Percentiles rank a stretch among this genome's conserved stretches.
Conservation (phyloP, 2,113 vertebrate species). For the Seriola aureovittata region DNA sequence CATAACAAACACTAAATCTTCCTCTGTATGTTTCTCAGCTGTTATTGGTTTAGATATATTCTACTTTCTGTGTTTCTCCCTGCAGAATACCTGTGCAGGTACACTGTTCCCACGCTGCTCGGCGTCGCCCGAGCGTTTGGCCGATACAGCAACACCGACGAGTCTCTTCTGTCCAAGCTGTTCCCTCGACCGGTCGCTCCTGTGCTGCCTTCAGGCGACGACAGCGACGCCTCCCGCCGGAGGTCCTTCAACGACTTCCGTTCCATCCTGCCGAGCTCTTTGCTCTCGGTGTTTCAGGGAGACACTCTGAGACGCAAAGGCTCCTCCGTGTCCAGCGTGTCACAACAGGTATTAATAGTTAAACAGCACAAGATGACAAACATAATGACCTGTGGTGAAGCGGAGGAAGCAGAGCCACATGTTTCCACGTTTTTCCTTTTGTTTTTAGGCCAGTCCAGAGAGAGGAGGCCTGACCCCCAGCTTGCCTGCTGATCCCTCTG, state of each 20-base stretch:
- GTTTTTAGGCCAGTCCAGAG: constrained; percentile 93
- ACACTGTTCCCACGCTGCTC: constrained; percentile 92
- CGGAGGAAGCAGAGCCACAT: neutral
- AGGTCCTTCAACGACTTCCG: constrained; percentile 98
- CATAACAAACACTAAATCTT: neutral
- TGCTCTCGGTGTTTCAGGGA: constrained; percentile 92
- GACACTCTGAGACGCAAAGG: constrained; percentile 91
- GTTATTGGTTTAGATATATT: neutral
- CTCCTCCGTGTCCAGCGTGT: constrained; percentile 89
- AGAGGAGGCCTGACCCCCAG: constrained; percentile 87
- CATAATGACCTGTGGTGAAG: too few relatives aligned
- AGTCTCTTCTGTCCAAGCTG: constrained; percentile 94
- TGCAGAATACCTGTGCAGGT: constrained; percentile 93
- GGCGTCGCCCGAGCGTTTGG: constrained; percentile 95
- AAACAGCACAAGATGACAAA: neutral
- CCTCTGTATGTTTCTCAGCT: neutral
- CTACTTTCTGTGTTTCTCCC: neutral
- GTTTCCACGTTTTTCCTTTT: neutral
- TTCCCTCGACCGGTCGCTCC: constrained; percentile 89
- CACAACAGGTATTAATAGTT: constrained; percentile 85
- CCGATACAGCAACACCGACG: constrained; percentile 94
- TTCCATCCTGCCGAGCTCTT: constrained; percentile 95
- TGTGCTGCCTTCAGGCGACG: constrained; percentile 81
- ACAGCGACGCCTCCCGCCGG: constrained; percentile 87
- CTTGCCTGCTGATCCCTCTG: constrained; percentile 90